Conservation (phyloP, 2,888 invertebrate species). For the Apotomis betuletana region DNA sequence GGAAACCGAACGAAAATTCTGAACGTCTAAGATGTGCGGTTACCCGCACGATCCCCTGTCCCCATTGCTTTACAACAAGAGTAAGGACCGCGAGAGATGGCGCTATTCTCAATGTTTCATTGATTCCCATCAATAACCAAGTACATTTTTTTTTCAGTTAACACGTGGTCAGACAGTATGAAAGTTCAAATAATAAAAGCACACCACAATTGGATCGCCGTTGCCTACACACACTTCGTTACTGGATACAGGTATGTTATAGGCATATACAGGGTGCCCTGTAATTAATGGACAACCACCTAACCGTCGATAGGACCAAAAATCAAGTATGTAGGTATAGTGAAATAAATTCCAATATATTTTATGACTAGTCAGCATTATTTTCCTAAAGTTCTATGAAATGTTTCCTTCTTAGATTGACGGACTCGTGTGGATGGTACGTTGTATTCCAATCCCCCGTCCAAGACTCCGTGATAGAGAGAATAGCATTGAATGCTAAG, state of each 20-base stretch:
- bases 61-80: too few species aligned
- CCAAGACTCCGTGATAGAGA: constrained; percentile 94
- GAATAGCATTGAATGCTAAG: constrained; percentile 94
- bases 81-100: too few species aligned
- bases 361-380: too few species aligned
- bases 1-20: too few species aligned
- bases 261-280: neutral
- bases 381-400: neutral
- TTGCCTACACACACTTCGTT: constrained; percentile 97
- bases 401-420: constrained; percentile 83
- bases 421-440: constrained; percentile 98
- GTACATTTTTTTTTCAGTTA: constrained; percentile 76
- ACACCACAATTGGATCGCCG: constrained; percentile 99
- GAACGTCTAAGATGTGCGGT: too few species aligned
- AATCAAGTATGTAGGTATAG: too few species aligned
- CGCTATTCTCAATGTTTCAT: too few species aligned
- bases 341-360: too few species aligned
- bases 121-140: too few species aligned
- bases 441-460: constrained; percentile 96
- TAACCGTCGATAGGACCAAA: too few species aligned
- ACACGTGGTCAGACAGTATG: constrained; percentile 91
- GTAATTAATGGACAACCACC: neutral
- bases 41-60: too few species aligned
- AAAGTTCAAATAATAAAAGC: constrained; percentile 97
- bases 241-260: constrained; percentile 93